A percentile compares a stretch with the other conserved stretches of the same genome.
These are phyloP conservation scores for Equus quagga DNA, from an alignment of 2,113 vertebrate genomes.

Conservation along the genomic window DNA sequence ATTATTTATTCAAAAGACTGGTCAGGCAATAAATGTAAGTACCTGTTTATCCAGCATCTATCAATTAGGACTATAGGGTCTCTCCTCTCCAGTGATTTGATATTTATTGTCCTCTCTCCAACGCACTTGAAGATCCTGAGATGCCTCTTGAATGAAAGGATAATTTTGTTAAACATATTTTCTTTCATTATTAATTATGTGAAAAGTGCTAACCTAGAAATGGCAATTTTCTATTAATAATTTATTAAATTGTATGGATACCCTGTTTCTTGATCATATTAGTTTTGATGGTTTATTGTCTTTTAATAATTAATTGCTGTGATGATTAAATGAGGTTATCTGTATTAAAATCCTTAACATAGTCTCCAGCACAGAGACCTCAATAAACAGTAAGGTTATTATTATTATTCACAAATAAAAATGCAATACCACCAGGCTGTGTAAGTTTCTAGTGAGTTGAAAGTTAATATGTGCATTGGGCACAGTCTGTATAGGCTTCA, in stretches of 20 bases:
- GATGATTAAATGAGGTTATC: neutral
- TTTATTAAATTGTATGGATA: neutral
- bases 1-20: slow-evolving; percentile 87
- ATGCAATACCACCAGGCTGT: neutral
- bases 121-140: neutral
- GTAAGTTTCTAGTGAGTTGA: neutral
- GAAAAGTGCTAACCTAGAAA: neutral
- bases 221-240: neutral
- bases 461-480: neutral
- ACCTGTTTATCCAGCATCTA: neutral
- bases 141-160: neutral
- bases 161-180: neutral
- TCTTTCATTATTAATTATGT: neutral
- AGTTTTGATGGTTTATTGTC: neutral
- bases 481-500: neutral
- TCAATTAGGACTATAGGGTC: accelerated
- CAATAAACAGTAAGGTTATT: neutral
- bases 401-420: neutral
- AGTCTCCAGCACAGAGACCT: neutral
- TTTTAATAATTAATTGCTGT: neutral
- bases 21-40: slow-evolving; percentile 88
- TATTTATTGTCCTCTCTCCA: too few relatives aligned
- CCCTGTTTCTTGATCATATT: neutral
- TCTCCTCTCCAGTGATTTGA: accelerated
- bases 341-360: neutral